Evolutionary conservation across 2,113 vertebrate genomes (phyloP).

Genomic region (Procapra przewalskii): DNA sequence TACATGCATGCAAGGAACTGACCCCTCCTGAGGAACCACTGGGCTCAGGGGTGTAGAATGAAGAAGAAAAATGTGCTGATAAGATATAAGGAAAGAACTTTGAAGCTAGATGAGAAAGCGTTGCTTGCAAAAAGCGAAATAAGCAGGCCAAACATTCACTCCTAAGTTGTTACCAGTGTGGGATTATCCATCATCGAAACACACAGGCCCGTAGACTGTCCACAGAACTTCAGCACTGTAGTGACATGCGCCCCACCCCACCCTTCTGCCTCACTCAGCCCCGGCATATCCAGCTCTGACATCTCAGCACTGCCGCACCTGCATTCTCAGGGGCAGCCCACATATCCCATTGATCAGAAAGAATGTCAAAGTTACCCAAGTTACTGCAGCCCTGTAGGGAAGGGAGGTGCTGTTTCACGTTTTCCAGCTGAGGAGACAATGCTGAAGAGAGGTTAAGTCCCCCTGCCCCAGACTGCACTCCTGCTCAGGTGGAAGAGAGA

Average conservation of each 20-base stretch:
- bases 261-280: background rate
- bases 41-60: background rate
- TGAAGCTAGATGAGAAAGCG: background rate
- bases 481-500: background rate
- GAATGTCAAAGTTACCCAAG: too few species aligned
- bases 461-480: background rate
- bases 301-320: background rate
- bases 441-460: background rate
- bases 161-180: rapidly evolving
- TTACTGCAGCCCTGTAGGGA: background rate
- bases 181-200: background rate
- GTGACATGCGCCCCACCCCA: background rate
- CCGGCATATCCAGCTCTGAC: background rate
- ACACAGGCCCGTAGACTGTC: background rate
- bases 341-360: background rate
- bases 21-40: background rate
- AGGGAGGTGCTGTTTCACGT: rapidly evolving
- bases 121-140: background rate
- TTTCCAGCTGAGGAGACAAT: background rate
- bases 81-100: background rate
- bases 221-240: rapidly evolving
- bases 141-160: background rate
- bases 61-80: background rate
- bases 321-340: background rate
- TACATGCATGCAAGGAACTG: background rate